Evolutionary conservation across 2,888 invertebrate species (phyloP).

Genomic region (Eupithecia subfuscata): DNA sequence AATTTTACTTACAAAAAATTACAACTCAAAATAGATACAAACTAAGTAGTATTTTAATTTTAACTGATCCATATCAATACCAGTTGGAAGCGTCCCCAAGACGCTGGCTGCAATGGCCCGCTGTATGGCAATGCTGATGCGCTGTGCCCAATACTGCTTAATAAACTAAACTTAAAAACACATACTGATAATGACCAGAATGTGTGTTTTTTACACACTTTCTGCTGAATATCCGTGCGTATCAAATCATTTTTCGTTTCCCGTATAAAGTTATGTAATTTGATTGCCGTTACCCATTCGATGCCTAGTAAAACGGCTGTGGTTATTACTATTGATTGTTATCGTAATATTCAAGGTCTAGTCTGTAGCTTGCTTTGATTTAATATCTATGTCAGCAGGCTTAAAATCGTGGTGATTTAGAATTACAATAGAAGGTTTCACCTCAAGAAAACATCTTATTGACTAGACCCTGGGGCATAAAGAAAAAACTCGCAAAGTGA

Average conservation of each 20-base stretch:
- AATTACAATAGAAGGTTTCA: not conserved
- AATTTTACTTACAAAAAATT: not conserved
- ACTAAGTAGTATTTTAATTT: no score
- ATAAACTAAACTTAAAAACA: not conserved
- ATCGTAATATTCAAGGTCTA: not conserved
- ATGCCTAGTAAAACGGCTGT: not conserved
- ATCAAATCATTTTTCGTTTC: not conserved
- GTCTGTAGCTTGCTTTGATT: not conserved
- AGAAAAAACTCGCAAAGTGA: not conserved
- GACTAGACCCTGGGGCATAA: not conserved
- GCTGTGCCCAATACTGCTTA: not conserved
- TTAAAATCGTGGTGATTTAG: not conserved
- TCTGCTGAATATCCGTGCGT: not conserved
- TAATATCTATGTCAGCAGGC: not conserved
- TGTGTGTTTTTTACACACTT: not conserved
- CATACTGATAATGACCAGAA: no score
- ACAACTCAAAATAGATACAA: not conserved
- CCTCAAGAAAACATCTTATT: not conserved
- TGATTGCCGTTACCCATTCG: not conserved
- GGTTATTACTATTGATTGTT: not conserved
- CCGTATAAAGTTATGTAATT: constrained; percentile 12
- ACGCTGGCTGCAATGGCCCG: not conserved
- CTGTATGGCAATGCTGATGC: not conserved
- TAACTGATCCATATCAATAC: not conserved
- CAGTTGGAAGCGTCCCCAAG: not conserved